Conservation (phyloP, 1,140 invertebrate genomes). For the Psilanteris sp. region DNA sequence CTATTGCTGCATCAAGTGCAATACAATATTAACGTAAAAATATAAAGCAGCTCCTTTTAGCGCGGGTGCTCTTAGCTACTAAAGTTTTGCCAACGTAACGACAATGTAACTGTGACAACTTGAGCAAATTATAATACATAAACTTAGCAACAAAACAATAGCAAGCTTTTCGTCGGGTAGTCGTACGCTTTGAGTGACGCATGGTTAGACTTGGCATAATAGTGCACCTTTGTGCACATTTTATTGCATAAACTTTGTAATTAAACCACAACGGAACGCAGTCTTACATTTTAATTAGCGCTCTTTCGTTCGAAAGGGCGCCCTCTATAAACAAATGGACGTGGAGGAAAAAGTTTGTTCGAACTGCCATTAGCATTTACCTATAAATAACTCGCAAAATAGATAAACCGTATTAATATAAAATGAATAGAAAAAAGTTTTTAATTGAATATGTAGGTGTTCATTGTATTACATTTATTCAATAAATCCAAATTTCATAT, state of each 20-base stretch:
- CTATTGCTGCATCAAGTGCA: too few relatives aligned
- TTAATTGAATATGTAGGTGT: too few relatives aligned
- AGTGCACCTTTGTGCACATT: conserved; percentile 48
- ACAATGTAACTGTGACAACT: conserved; percentile 47
- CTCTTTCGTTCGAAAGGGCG: conserved; percentile 12
- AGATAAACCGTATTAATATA: too few relatives aligned
- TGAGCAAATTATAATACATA: conserved; percentile 49
- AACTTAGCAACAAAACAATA: conserved; percentile 52
- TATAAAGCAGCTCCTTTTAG: too few relatives aligned
- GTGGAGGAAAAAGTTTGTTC: too few relatives aligned
- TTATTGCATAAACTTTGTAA: conserved; percentile 58
- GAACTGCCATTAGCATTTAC: too few relatives aligned
- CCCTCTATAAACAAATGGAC: neutral
- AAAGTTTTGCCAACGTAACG: conserved; percentile 35
- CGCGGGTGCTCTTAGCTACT: neutral
- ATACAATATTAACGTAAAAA: too few relatives aligned
- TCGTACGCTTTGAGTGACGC: conserved; percentile 46
- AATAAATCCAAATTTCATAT: too few relatives aligned
- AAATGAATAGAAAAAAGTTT: too few relatives aligned
- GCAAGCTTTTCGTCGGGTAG: conserved; percentile 37
- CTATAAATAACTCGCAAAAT: too few relatives aligned
- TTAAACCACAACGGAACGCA: conserved; percentile 38
- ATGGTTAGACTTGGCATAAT: conserved; percentile 44
- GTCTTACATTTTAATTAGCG: conserved; percentile 51
- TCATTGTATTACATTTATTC: too few relatives aligned